Percentiles rank a stretch among this genome's conserved stretches.
Conservation (phyloP, 30 jellyfish, hydroid and myxozoan species). For the Morbakka virulenta region DNA sequence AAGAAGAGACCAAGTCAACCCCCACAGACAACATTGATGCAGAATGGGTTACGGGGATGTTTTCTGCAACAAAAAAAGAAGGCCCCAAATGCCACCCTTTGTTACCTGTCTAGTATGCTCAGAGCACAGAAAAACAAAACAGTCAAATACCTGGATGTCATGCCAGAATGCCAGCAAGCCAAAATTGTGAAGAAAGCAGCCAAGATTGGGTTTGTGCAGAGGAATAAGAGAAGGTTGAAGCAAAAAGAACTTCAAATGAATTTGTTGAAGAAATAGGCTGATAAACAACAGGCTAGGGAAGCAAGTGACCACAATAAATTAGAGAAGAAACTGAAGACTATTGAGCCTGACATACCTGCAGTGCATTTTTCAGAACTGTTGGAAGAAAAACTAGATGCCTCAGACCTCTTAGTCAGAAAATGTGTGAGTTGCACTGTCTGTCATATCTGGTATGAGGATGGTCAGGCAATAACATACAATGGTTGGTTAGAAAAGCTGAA, state of each 20-base stretch:
- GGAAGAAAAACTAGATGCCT: no score
- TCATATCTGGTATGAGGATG: no score
- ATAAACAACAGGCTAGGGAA: background rate
- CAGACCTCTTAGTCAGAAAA: no score
- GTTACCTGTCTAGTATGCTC: constrained; percentile 8
- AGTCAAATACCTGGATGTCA: constrained; percentile 1
- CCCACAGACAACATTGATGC: constrained; percentile 1
- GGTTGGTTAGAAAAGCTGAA: no score
- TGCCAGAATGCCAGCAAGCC: no score
- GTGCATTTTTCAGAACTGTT: no score
- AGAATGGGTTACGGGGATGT: constrained; percentile 3
- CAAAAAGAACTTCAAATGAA: background rate
- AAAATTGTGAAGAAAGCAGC: no score
- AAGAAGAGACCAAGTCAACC: constrained; percentile 19
- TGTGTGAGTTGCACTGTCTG: no score
- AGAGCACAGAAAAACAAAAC: constrained; percentile 11
- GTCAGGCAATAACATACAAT: no score
- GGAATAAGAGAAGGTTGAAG: no score
- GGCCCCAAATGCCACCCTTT: constrained; percentile 28
- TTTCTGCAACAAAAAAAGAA: background rate
- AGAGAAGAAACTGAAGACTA: background rate
- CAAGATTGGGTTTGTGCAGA: no score
- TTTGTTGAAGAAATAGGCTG: background rate
- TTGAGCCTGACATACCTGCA: no score
- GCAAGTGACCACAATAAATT: background rate